A percentile compares a stretch with the other conserved stretches of the same genome.
Conservation (phyloP, 2,797 vertebrate genomes). For the Onychomys torridus region DNA sequence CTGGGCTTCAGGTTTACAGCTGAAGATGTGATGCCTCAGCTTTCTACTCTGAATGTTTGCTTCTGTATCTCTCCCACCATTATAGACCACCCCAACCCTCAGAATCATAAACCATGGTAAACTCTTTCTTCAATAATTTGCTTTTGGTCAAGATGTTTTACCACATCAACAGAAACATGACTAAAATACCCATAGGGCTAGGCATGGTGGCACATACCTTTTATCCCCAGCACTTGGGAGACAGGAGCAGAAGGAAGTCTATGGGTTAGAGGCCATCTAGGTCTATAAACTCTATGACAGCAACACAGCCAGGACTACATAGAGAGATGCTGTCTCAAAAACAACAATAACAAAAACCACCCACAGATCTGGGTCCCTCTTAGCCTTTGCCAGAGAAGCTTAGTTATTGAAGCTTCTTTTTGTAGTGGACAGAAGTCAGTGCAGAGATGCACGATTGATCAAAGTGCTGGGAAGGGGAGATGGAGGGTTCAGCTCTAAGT, state of each 20-base stretch:
- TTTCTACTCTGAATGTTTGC: neutral
- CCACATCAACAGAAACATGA: neutral
- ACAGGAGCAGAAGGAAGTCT: neutral
- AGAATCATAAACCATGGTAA: neutral
- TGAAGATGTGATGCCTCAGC: neutral
- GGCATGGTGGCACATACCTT: neutral
- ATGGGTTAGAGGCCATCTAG: neutral
- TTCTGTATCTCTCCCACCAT: neutral
- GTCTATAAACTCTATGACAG: neutral
- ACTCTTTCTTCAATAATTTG: neutral
- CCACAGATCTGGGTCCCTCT: neutral
- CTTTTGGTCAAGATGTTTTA: neutral
- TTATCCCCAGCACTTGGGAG: neutral
- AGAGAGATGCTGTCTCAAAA: neutral
- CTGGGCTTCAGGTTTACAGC: neutral
- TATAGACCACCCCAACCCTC: neutral
- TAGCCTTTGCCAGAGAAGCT: neutral
- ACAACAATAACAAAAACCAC: neutral
- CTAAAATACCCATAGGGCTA: neutral
- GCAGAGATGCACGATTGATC: neutral
- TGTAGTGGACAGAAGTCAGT: neutral
- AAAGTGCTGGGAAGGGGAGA: neutral
- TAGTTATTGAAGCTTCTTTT: neutral
- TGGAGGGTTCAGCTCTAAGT: neutral
- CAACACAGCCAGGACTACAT: neutral